phyloP scores from a whole-genome alignment of 1,140 invertebrate species.

The Ceratitis capitata region DNA sequence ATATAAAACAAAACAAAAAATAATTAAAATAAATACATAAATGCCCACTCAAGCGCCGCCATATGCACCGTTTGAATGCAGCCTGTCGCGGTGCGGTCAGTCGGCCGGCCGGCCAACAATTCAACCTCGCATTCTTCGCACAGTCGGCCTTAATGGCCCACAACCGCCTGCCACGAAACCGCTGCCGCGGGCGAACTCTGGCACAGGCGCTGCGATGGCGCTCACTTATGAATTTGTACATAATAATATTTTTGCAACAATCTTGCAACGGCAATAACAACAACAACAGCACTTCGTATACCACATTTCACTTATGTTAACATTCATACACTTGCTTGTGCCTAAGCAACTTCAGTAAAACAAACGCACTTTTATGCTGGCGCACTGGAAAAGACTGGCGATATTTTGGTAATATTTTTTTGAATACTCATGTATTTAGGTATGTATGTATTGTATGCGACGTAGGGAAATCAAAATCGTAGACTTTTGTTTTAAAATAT shows the following conservation, averaged over 20 bases:
- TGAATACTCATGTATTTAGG: not conserved
- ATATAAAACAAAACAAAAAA: constrained; percentile 42
- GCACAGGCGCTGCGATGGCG: not conserved
- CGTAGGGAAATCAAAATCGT: not conserved
- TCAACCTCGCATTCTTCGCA: constrained; percentile 7
- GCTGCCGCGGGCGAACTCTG: not conserved
- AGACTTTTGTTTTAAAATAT: not conserved
- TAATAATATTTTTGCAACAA: not conserved
- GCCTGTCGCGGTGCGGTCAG: not conserved
- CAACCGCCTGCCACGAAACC: not conserved
- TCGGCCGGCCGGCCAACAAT: not conserved
- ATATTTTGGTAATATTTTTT: not conserved
- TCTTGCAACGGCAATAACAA: not conserved
- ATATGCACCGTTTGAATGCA: not conserved
- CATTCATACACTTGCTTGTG: not conserved
- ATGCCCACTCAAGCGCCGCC: not conserved
- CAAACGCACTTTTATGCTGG: not conserved
- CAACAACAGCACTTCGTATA: not conserved
- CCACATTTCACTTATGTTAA: not conserved
- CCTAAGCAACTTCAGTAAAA: not conserved
- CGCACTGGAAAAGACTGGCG: not conserved
- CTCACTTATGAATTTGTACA: constrained; percentile 24
- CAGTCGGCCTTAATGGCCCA: constrained; percentile 5
- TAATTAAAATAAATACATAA: not conserved
- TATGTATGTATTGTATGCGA: no score